Percentiles rank a stretch among this genome's conserved stretches.
phyloP scores from a whole-genome alignment of 2,888 invertebrate genomes.

The Oxyscelio sp. region DNA sequence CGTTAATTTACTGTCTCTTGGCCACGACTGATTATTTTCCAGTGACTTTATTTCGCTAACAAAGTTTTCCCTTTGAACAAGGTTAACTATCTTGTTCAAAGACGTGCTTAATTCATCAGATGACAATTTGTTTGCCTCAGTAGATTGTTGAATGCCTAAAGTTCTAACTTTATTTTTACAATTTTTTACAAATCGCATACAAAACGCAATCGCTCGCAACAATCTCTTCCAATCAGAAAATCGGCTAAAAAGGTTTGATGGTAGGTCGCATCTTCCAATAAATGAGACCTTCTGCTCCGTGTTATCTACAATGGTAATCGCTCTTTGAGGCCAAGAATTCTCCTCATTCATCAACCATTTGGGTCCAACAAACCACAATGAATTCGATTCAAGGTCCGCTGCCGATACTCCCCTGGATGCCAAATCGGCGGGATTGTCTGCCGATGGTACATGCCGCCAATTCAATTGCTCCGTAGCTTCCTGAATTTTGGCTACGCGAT shows the following conservation, averaged over 20 bases:
- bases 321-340: neutral
- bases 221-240: no score
- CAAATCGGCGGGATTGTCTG: neutral
- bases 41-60: no score
- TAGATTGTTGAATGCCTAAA: no score
- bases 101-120: slow-evolving; percentile 8
- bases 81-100: no score
- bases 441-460: slow-evolving; percentile 1
- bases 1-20: no score
- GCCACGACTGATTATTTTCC: no score
- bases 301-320: neutral
- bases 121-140: neutral
- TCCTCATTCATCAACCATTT: neutral
- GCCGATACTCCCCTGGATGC: neutral
- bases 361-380: neutral
- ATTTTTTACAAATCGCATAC: slow-evolving; percentile 14
- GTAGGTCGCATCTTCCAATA: no score
- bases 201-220: slow-evolving; percentile 18
- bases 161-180: neutral
- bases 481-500: neutral
- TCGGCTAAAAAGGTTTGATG: no score
- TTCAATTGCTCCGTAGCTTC: neutral
- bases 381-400: neutral
- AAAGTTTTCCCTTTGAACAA: no score
- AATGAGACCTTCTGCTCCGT: no score